Percentiles rank a stretch among this genome's conserved stretches.
These are phyloP conservation scores for Plutomurus gul DNA, from an alignment of 1,140 invertebrate species.

Conservation along the genomic window DNA sequence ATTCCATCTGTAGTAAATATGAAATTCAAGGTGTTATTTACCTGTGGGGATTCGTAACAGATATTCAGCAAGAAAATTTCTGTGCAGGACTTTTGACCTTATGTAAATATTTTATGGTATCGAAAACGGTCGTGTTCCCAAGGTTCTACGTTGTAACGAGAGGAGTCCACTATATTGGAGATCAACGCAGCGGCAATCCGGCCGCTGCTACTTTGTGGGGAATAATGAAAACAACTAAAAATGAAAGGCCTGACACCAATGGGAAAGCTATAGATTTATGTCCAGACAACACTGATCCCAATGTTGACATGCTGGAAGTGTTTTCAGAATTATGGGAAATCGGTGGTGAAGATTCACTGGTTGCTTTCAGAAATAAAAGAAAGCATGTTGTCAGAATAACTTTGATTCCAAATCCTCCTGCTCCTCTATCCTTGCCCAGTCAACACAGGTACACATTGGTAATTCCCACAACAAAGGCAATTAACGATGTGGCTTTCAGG, in stretches of 20 bases:
- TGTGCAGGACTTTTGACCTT: background rate
- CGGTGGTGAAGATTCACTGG: background rate
- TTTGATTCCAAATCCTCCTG: background rate
- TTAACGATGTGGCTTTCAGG: constrained; percentile 15
- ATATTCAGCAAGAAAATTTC: constrained; percentile 1
- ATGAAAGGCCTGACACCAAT: background rate
- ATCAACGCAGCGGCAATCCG: background rate
- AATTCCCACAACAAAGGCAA: background rate
- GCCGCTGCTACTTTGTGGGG: background rate
- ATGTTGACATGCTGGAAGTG: background rate
- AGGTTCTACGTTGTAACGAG: background rate
- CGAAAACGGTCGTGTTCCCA: background rate
- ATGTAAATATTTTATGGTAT: background rate
- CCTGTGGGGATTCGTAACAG: background rate
- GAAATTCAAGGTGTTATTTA: background rate
- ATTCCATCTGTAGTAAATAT: background rate
- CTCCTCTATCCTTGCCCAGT: background rate
- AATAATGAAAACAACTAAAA: constrained; percentile 1
- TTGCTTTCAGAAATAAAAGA: constrained; percentile 23
- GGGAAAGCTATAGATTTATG: background rate
- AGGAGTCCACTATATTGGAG: background rate
- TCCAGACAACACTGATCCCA: background rate
- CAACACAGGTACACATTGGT: constrained; percentile 8
- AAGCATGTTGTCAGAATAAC: background rate
- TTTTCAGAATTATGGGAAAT: background rate